Conservation (phyloP, 2,797 vertebrate species). For the Sebastes goodei region DNA sequence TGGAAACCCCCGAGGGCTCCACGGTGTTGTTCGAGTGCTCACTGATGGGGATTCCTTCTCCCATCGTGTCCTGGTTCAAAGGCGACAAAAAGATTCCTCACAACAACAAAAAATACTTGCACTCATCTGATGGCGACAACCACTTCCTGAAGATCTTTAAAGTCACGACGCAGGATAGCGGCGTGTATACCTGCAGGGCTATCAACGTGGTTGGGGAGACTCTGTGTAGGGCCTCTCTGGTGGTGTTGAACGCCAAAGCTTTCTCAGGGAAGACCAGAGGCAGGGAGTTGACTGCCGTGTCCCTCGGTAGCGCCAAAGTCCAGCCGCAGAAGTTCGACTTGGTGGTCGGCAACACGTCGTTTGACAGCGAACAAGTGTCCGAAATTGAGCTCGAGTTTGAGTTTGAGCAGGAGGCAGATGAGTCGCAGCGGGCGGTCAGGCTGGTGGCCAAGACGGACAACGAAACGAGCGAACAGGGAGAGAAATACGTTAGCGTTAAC, state of each 20-base stretch:
- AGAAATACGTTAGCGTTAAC: conserved; percentile 85
- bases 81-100: conserved; percentile 85
- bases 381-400: conserved; percentile 93
- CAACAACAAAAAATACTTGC: conserved; percentile 84
- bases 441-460: conserved; percentile 85
- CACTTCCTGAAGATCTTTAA: conserved; percentile 89
- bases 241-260: conserved; percentile 78
- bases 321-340: conserved; percentile 85
- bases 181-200: conserved; percentile 90
- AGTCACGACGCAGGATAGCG: conserved; percentile 85
- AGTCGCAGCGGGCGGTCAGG: conserved; percentile 85
- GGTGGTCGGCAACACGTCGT: conserved; percentile 82
- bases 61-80: conserved; percentile 93
- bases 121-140: conserved; percentile 88
- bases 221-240: conserved; percentile 87
- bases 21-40: conserved; percentile 93
- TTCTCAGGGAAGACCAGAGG: conserved; percentile 75
- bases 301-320: conserved; percentile 71
- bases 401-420: conserved; percentile 82
- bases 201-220: conserved; percentile 92
- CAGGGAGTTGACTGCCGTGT: conserved; percentile 79
- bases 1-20: conserved; percentile 86
- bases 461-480: conserved; percentile 82
- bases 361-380: conserved; percentile 83
- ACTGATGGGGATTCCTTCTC: conserved; percentile 92